These are phyloP conservation scores for Lycophotia porphyrea DNA, from an alignment of 2,888 invertebrate genomes.

Conservation along the genomic window DNA sequence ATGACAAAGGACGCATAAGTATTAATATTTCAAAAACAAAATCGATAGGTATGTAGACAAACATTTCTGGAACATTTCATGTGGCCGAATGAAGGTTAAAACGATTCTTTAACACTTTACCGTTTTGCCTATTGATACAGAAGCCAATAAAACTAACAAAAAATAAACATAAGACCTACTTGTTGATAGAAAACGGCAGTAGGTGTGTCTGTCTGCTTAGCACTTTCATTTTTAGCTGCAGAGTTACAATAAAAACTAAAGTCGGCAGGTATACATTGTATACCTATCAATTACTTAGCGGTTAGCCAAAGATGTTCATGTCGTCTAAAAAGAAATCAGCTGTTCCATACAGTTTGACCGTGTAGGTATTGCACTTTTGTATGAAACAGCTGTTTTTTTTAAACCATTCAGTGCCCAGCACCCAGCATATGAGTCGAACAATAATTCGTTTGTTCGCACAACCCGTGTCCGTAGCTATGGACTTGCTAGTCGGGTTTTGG, in stretches of 20 bases:
- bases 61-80: background rate
- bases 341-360: too few species aligned
- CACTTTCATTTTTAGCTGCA: conserved; percentile 25
- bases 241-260: background rate
- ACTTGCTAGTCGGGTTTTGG: too few species aligned
- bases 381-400: too few species aligned
- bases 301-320: background rate
- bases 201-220: background rate
- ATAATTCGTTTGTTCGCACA: too few species aligned
- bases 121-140: background rate
- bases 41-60: background rate
- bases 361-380: too few species aligned
- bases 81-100: conserved; percentile 11
- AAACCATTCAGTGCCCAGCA: too few species aligned
- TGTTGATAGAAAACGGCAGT: conserved; percentile 17
- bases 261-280: background rate
- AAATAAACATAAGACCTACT: background rate
- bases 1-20: background rate
- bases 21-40: conserved; percentile 3
- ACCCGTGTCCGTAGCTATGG: too few species aligned
- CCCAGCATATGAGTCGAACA: too few species aligned
- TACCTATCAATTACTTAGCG: background rate
- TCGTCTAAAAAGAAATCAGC: too few species aligned
- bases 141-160: conserved; percentile 14
- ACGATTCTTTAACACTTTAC: background rate